Percentiles rank a stretch among this genome's conserved stretches.
Conservation (phyloP, 1,140 invertebrate species). For the Heterodera schachtii region DNA sequence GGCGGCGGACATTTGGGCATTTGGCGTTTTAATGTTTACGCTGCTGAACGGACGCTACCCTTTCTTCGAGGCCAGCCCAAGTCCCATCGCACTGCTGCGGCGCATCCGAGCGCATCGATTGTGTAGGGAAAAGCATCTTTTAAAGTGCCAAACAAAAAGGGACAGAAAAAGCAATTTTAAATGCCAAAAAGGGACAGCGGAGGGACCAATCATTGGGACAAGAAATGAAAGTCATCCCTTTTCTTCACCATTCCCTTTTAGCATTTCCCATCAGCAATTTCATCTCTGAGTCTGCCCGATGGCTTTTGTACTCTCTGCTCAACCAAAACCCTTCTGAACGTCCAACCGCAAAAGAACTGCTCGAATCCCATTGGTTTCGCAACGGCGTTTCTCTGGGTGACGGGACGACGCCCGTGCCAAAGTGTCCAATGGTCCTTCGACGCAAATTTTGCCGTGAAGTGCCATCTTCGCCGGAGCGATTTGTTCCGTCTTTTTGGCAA, state of each 20-base stretch:
- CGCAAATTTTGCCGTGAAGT: not conserved
- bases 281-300: conserved; percentile 22
- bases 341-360: conserved; percentile 30
- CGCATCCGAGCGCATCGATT: conserved; percentile 35
- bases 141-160: too few species aligned
- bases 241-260: not conserved
- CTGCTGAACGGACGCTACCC: conserved; percentile 76
- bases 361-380: conserved; percentile 9
- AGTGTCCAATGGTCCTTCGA: too few species aligned
- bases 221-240: too few species aligned
- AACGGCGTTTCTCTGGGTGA: not conserved
- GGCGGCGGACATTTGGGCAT: conserved; percentile 93
- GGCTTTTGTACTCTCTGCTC: conserved; percentile 33
- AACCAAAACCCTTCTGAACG: conserved; percentile 22
- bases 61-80: conserved; percentile 45
- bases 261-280: conserved; percentile 23
- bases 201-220: too few species aligned
- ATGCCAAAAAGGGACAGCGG: too few species aligned
- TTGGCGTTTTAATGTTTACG: conserved; percentile 81
- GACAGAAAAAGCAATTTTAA: too few species aligned
- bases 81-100: conserved; percentile 38
- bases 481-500: not conserved
- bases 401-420: not conserved
- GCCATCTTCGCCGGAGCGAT: not conserved
- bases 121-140: not conserved